Evolutionary conservation across 2,888 invertebrate genomes (phyloP).

Genomic region (Nebria brevicollis): DNA sequence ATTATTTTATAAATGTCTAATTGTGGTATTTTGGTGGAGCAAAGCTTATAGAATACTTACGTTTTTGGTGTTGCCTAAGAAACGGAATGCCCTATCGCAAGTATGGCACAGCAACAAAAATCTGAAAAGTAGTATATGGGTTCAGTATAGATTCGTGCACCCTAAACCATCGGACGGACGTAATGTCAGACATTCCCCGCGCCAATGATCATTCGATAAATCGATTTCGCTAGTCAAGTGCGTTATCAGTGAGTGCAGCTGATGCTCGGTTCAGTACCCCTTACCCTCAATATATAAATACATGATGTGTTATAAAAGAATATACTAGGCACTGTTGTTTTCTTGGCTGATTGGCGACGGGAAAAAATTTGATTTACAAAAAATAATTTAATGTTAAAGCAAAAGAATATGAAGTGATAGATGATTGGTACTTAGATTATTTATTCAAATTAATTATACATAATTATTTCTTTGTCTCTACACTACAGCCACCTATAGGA

Average conservation of each 20-base stretch:
- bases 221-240: slow-evolving; percentile 34
- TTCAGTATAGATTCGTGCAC: background rate
- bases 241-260: slow-evolving; percentile 40
- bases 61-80: too few relatives aligned
- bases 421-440: slow-evolving; percentile 30
- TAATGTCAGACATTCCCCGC: slow-evolving; percentile 23
- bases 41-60: too few relatives aligned
- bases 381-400: background rate
- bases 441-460: slow-evolving; percentile 42
- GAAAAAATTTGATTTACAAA: too few relatives aligned
- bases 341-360: background rate
- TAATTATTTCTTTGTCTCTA: slow-evolving; percentile 40
- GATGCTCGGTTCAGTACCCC: slow-evolving; percentile 19
- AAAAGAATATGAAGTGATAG: background rate
- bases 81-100: too few relatives aligned
- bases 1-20: too few relatives aligned
- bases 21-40: too few relatives aligned
- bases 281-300: slow-evolving; percentile 18
- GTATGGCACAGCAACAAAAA: too few relatives aligned
- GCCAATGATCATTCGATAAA: slow-evolving; percentile 33
- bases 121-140: background rate
- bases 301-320: slow-evolving; percentile 21
- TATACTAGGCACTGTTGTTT: background rate
- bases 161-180: background rate
- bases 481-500: slow-evolving; percentile 49